Evolutionary conservation across 1,140 invertebrate species (phyloP).

Genomic region (Brachionus asplanchnoidis): DNA sequence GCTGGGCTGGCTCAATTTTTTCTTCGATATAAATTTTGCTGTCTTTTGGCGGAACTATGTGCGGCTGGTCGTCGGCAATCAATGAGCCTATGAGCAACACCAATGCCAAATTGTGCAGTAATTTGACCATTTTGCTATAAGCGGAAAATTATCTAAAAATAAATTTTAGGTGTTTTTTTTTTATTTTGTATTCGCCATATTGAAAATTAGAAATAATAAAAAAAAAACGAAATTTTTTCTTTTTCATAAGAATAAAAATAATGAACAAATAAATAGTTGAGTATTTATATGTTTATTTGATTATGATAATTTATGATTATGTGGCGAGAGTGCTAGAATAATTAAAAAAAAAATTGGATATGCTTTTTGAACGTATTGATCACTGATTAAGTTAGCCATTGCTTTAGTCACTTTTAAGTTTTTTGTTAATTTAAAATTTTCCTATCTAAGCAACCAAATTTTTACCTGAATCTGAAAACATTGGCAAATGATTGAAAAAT

Average conservation of each 20-base stretch:
- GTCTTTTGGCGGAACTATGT: neutral
- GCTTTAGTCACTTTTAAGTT: no score
- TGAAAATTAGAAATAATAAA: neutral
- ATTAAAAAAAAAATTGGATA: no score
- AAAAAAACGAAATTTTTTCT: neutral
- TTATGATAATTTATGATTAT: constrained; percentile 8
- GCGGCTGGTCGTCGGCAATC: neutral
- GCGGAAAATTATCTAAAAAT: neutral
- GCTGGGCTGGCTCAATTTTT: neutral
- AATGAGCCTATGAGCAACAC: neutral
- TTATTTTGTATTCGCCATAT: neutral
- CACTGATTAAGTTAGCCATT: no score
- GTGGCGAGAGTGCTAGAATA: neutral
- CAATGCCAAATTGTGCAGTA: neutral
- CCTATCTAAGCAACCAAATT: no score
- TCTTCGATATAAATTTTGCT: neutral
- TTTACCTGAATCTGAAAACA: no score
- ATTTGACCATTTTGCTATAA: neutral
- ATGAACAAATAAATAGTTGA: neutral
- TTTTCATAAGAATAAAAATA: neutral
- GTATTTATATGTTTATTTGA: neutral
- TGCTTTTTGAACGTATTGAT: no score
- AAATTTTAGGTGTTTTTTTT: neutral
- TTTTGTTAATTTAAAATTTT: no score
- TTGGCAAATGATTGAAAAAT: no score